Conservation (phyloP, 2,113 vertebrate genomes). For the Bostrychus sinensis region DNA sequence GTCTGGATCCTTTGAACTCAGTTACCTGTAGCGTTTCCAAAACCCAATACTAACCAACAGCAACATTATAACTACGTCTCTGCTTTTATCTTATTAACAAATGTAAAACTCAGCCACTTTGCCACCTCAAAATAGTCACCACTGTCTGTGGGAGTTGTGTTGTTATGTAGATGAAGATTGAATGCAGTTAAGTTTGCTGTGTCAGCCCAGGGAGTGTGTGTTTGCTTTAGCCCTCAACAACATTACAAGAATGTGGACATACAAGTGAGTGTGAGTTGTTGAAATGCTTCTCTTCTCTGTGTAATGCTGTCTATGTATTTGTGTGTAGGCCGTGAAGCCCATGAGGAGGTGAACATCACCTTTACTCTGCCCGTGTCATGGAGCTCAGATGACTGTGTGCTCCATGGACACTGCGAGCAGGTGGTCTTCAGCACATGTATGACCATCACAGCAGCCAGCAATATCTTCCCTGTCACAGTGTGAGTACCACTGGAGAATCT, state of each 20-base stretch:
- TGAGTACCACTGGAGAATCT: conserved; percentile 86
- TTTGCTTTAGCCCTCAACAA: background rate
- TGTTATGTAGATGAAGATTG: background rate
- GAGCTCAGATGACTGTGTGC: conserved; percentile 93
- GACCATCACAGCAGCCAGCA: conserved; percentile 90
- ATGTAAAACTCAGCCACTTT: too few species aligned
- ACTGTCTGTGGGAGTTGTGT: conserved; percentile 8
- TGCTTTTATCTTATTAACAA: too few species aligned
- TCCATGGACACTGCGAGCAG: conserved; percentile 95
- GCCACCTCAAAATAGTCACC: too few species aligned
- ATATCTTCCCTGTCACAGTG: conserved; percentile 95
- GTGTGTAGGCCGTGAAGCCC: conserved; percentile 88
- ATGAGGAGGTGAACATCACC: conserved; percentile 96
- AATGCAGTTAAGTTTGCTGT: background rate
- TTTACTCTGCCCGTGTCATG: conserved; percentile 93
- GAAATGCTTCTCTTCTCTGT: background rate
- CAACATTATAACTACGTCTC: too few species aligned
- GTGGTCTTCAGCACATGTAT: conserved; percentile 95
- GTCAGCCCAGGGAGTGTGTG: background rate
- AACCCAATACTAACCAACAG: too few species aligned
- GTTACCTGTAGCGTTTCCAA: too few species aligned
- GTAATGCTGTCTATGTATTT: conserved; percentile 26
- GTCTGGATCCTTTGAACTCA: too few species aligned
- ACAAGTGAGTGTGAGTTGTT: background rate
- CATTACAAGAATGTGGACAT: background rate